phyloP scores from a whole-genome alignment of 2,113 vertebrate genomes.

The Naja naja region DNA sequence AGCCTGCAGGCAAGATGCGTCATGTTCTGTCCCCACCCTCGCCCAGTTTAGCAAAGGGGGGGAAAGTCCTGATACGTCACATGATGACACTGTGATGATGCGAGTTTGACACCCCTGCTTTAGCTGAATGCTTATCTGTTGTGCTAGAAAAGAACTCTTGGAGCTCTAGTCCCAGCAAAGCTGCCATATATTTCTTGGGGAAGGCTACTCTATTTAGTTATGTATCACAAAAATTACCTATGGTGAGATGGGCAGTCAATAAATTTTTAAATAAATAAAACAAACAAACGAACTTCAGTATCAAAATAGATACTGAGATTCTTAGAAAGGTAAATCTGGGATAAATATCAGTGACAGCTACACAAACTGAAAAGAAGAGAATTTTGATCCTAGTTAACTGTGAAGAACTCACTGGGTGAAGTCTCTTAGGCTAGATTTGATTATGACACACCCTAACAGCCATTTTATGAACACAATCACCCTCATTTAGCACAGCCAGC shows the following conservation, averaged over 20 bases:
- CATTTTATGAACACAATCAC: background rate
- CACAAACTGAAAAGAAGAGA: background rate
- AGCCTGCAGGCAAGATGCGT: too few relatives aligned
- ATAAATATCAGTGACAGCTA: background rate
- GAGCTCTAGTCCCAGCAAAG: background rate
- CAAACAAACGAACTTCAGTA: background rate
- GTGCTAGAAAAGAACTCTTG: background rate
- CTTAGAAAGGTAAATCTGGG: background rate
- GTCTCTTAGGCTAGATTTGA: background rate
- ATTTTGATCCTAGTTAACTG: background rate
- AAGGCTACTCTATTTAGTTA: background rate
- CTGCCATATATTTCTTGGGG: background rate
- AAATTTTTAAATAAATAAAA: background rate
- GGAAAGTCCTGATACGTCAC: too few relatives aligned
- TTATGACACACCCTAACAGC: background rate
- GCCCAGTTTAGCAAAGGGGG: too few relatives aligned
- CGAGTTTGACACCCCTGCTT: too few relatives aligned
- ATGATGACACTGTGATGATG: too few relatives aligned
- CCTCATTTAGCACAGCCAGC: background rate
- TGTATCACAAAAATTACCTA: background rate
- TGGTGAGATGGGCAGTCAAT: background rate
- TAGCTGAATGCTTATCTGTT: background rate
- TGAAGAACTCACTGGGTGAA: background rate
- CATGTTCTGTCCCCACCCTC: too few relatives aligned
- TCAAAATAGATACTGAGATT: background rate